These are phyloP conservation scores for Plemyria rubiginata DNA, from an alignment of 2,888 invertebrate genomes.

Conservation along the genomic window DNA sequence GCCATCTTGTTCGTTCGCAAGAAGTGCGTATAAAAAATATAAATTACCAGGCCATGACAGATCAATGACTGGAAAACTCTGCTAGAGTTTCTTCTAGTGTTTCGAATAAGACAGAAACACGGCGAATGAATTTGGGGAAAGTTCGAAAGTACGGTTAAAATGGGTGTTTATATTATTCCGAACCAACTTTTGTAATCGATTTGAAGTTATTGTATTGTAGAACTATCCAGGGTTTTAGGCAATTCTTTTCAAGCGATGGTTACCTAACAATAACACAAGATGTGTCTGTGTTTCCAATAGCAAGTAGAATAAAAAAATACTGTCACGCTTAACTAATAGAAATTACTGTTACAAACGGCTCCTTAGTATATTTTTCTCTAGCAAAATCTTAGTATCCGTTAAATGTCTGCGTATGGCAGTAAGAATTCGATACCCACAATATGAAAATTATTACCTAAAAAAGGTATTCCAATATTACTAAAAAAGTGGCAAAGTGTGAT, in stretches of 20 bases:
- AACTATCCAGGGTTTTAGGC: not conserved
- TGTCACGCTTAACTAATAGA: too few relatives aligned
- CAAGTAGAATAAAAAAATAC: too few relatives aligned
- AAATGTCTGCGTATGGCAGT: too few relatives aligned
- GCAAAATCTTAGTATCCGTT: too few relatives aligned
- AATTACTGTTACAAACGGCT: too few relatives aligned
- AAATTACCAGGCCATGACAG: too few relatives aligned
- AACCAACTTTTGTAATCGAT: not conserved
- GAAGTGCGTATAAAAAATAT: too few relatives aligned
- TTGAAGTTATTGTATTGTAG: not conserved
- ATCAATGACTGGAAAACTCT: slow-evolving; percentile 24
- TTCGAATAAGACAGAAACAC: slow-evolving; percentile 10
- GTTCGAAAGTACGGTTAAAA: slow-evolving; percentile 9
- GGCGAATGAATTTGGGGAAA: slow-evolving; percentile 9
- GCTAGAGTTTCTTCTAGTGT: slow-evolving; percentile 20
- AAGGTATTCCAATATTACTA: slow-evolving; percentile 18
- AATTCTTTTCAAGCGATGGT: too few relatives aligned
- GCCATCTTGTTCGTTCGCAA: too few relatives aligned
- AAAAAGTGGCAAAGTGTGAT: slow-evolving; percentile 24
- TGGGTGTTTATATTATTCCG: slow-evolving; percentile 1
- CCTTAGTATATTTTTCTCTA: too few relatives aligned
- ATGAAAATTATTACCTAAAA: slow-evolving; percentile 12
- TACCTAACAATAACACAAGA: too few relatives aligned
- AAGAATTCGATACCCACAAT: not conserved
- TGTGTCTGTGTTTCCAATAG: too few relatives aligned